Conservation (phyloP, 2,888 invertebrate genomes). For the Diarsia brunnea region DNA sequence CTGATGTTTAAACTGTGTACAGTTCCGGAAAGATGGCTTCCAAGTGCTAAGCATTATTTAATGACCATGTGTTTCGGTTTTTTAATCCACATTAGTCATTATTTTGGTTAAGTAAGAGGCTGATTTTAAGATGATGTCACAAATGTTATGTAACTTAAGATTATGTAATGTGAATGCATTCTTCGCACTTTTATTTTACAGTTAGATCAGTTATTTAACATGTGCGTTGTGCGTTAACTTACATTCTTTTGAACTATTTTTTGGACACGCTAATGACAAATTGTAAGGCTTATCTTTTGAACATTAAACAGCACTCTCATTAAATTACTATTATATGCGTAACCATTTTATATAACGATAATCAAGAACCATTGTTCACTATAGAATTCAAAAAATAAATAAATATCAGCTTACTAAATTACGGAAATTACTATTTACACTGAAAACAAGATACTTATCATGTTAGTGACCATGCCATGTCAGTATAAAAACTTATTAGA, state of each 20-base stretch:
- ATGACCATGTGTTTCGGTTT: slow-evolving; percentile 7
- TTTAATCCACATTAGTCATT: slow-evolving; percentile 5
- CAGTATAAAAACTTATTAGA: no score
- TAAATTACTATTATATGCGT: background rate
- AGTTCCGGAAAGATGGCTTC: slow-evolving; percentile 14
- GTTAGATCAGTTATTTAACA: background rate
- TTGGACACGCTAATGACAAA: slow-evolving; percentile 8
- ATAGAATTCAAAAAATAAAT: no score
- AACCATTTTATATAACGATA: no score
- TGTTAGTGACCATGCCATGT: no score
- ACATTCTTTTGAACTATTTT: slow-evolving; percentile 14
- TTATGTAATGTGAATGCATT: background rate
- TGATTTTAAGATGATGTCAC: slow-evolving; percentile 8
- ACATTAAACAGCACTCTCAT: background rate
- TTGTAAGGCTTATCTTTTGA: background rate
- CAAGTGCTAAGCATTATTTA: slow-evolving; percentile 17
- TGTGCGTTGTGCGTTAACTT: background rate
- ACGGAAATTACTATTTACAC: no score
- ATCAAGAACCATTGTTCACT: no score
- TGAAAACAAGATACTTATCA: no score
- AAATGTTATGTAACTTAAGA: background rate
- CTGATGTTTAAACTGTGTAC: background rate
- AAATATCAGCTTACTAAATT: no score
- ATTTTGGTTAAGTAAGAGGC: background rate
- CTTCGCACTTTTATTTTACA: slow-evolving; percentile 6